Base-by-base conservation (phyloP, 2,888 invertebrate species). In the Gryllus longicercus region DNA sequence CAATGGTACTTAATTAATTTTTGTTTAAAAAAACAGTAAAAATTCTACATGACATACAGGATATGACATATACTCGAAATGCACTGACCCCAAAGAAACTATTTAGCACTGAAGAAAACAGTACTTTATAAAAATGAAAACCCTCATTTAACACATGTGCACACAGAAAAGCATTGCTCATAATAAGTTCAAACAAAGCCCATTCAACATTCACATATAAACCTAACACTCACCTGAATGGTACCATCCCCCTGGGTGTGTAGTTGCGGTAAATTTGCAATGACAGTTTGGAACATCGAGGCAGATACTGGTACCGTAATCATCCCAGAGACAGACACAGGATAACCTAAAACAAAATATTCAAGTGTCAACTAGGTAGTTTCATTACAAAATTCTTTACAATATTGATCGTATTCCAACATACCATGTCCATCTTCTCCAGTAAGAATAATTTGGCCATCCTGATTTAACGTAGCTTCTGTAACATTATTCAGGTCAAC, bases 271-370 rank as follows among this genome's bases (percentile, higher is more conserved):
- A 96, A 95, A 87, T 95, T 95, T 80, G 96, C 95, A 86, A 97
- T 95, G 91, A 97, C 96, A 82, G 96, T 95, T 89, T 98, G 97
- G 90, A 98, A 98, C 94, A 98, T 96, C 82, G 96, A 95, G 81
- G 95, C 95, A 76, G 96, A 95, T 82, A 98, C 96, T 80, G 98
- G 98, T 85, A 98, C 95, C 80, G 97, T 96, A 87, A 98, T 96
- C 89, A 98, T 96, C 82, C 97, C 97, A 85, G 96, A 94, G 85
- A 96, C 96, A 84, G 94, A 93, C 84, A 95, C 93, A 79, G 94
- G 94, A 89, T 93, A 93, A 38, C 92, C 93, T 92, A 90, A 83
- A 86, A 8, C 38, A 38, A 38, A 38, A 38, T 8, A 4, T 38
- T 38, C 38, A 38, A 38, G 38, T 38, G 38, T 8, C 38, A 5